A percentile compares a stretch with the other conserved stretches of the same genome.
These are phyloP conservation scores for Propithecus deckenii DNA, from an alignment of 2,797 vertebrate species.

Conservation along the genomic window DNA sequence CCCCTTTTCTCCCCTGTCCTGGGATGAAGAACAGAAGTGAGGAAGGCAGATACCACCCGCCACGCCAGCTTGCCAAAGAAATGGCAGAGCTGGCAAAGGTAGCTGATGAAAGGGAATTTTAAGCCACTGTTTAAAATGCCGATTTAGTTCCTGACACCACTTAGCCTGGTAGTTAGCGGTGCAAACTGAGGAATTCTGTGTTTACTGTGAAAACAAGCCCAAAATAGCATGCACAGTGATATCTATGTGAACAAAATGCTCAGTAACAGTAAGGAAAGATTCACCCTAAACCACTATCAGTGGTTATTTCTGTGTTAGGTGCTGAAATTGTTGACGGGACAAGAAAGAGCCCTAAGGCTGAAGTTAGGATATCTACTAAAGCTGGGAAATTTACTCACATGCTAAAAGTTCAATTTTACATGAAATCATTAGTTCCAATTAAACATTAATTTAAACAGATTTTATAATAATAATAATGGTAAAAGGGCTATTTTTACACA, in stretches of 20 bases:
- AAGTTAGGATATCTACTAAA: background rate
- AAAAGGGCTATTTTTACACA: no score
- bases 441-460: background rate
- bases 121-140: background rate
- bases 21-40: background rate
- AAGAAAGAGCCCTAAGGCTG: background rate
- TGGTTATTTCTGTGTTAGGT: background rate
- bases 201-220: background rate
- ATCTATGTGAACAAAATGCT: background rate
- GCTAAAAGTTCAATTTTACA: background rate
- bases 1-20: fast-evolving
- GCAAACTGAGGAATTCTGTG: background rate
- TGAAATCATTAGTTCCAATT: background rate
- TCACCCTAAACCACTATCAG: no score
- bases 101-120: no score
- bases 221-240: no score
- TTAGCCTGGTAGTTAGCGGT: background rate
- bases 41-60: background rate
- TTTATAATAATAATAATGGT: background rate
- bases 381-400: background rate
- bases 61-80: background rate
- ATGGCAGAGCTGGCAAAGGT: background rate
- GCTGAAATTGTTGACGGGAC: background rate
- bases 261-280: no score
- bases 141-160: background rate